Evolutionary conservation across 37 sponge, comb jelly and placozoan genomes (phyloP), one percentile per base, ranked within the genome.

Genomic region (Halichondria panicea): DNA sequence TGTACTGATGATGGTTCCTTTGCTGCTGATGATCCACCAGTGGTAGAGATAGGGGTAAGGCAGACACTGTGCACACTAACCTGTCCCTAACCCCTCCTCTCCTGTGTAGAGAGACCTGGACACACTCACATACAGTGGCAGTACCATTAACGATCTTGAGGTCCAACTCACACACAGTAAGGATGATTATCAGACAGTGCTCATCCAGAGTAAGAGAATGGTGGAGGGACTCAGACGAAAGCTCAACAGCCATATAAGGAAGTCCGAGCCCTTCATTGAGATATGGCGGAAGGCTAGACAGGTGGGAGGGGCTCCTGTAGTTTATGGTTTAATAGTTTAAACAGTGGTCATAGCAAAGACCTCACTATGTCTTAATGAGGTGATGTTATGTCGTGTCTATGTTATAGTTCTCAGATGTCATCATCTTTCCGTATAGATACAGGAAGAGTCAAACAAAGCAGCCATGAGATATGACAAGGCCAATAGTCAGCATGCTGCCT

Each of bases 391-490:
- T n/a, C n/a, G n/a, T n/a, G n/a, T n/a, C n/a, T n/a, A n/a, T n/a
- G n/a, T n/a, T n/a, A n/a, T n/a, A n/a, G n/a, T n/a, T n/a, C n/a
- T n/a, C n/a, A n/a, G n/a, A n/a, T n/a, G n/a, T n/a, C n/a, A n/a
- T n/a, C n/a, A n/a, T n/a, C n/a, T n/a, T n/a, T n/a, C n/a, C n/a
- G n/a, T n/a, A n/a, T 33, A 80, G 81, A 43, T 81, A 44, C 76
- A 80, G 55, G 68, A 69, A 24, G 25, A 37, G 19, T 74, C 76
- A 1, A 79, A 87, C 55, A 74, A 31, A 33, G 81, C 81, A 22
- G 82, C 76, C 21, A 68, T 50, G 0, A 34, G 54, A 52, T 80
- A 55, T 58, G 81, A 80, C 53, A 76, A 75, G 60, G 81, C 81
- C 27, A 50, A 74, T 55, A 80, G 87, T 35, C 70, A 80, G 57